phyloP scores from a whole-genome alignment of 1,140 invertebrate species.

The Meteorus sp. region DNA sequence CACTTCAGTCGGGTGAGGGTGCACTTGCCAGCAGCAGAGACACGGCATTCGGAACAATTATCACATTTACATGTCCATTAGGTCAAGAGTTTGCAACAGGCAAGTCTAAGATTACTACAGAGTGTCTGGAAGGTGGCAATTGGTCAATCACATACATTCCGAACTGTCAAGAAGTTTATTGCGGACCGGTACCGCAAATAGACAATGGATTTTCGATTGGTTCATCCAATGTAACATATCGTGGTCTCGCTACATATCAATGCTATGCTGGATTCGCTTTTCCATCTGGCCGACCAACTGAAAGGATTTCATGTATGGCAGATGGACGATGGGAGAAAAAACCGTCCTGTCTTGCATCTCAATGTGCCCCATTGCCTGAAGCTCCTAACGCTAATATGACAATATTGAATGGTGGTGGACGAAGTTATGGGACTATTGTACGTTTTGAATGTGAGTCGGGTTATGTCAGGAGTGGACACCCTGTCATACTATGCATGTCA shows the following conservation, averaged over 20 bases:
- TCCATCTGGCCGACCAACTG: slow-evolving; percentile 81
- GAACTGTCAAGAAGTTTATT: slow-evolving; percentile 96
- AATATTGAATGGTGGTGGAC: slow-evolving; percentile 88
- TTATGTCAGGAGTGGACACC: slow-evolving; percentile 84
- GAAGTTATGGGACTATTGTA: slow-evolving; percentile 94
- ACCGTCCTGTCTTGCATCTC: slow-evolving; percentile 89
- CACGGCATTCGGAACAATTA: slow-evolving; percentile 87
- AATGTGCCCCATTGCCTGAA: slow-evolving; percentile 87
- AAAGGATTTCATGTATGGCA: slow-evolving; percentile 85
- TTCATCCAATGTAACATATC: slow-evolving; percentile 92
- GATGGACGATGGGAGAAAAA: slow-evolving; percentile 90
- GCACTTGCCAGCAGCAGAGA: slow-evolving; percentile 88
- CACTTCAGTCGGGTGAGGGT: slow-evolving; percentile 79
- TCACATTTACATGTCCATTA: slow-evolving; percentile 88
- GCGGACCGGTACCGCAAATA: slow-evolving; percentile 95
- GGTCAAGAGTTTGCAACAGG: slow-evolving; percentile 95
- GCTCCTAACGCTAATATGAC: slow-evolving; percentile 86
- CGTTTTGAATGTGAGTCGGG: slow-evolving; percentile 93
- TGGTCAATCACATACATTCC: slow-evolving; percentile 94
- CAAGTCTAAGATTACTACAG: slow-evolving; percentile 78
- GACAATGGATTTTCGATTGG: slow-evolving; percentile 96
- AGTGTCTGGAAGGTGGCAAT: slow-evolving; percentile 86
- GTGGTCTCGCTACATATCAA: slow-evolving; percentile 90
- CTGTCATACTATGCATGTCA: slow-evolving; percentile 91
- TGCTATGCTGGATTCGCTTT: slow-evolving; percentile 97